These are phyloP conservation scores for Morpho achilles DNA, from an alignment of 2,888 invertebrate genomes.

Conservation along the genomic window DNA sequence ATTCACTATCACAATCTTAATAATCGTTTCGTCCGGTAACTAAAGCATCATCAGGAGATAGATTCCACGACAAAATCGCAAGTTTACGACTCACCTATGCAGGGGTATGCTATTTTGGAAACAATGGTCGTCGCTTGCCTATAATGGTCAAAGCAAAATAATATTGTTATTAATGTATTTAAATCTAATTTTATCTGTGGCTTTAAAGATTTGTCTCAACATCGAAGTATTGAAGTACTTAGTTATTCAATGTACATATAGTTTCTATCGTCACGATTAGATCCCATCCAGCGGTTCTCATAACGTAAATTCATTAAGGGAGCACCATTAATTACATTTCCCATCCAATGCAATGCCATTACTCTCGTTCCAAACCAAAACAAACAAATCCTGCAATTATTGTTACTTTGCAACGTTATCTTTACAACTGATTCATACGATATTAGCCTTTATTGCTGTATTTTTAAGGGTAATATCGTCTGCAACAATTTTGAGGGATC, in stretches of 20 bases:
- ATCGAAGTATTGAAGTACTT: no score
- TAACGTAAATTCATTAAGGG: conserved; percentile 72
- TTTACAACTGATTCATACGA: conserved; percentile 19
- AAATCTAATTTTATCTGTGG: no score
- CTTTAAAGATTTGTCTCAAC: no score
- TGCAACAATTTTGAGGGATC: conserved; percentile 38
- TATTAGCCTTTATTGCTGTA: conserved; percentile 28
- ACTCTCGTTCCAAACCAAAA: conserved; percentile 67
- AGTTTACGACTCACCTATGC: no score
- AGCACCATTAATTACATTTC: conserved; percentile 67
- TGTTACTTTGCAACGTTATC: conserved; percentile 46
- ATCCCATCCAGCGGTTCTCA: conserved; percentile 47
- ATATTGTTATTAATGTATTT: no score
- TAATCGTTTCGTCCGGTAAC: no score
- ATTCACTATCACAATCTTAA: no score
- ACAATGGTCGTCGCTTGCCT: no score
- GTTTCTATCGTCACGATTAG: conserved; percentile 21
- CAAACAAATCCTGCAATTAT: conserved; percentile 76
- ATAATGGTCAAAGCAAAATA: no score
- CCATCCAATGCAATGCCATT: conserved; percentile 63
- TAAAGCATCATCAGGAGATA: no score
- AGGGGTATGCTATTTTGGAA: no score
- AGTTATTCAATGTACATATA: conserved; percentile 4
- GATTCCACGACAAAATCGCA: no score
- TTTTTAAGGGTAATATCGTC: conserved; percentile 31